A percentile compares a stretch with the other conserved stretches of the same genome.
Conservation (phyloP, 2,113 vertebrate genomes). For the Mesocricetus auratus region DNA sequence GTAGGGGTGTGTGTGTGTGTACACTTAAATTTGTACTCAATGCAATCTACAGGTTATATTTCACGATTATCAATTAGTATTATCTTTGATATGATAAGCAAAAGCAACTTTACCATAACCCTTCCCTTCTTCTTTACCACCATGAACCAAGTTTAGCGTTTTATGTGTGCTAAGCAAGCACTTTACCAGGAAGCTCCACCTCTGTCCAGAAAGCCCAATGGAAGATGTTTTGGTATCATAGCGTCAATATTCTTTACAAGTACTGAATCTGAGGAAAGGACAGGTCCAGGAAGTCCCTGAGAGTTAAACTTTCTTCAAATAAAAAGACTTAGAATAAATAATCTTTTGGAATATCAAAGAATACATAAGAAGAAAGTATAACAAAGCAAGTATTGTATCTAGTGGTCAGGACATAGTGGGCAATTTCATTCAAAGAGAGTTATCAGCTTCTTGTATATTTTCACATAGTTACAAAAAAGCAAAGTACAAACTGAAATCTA, state of each 20-base stretch:
- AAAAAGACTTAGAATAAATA: slow-evolving; percentile 38
- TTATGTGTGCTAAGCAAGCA: background rate
- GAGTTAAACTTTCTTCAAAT: slow-evolving; percentile 50
- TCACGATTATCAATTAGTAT: slow-evolving; percentile 54
- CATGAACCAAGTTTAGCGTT: background rate
- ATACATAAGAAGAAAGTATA: background rate
- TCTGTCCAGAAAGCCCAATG: slow-evolving; percentile 1
- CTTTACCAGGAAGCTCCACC: background rate
- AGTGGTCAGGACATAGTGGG: background rate
- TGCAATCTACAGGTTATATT: slow-evolving; percentile 3
- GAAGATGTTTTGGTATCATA: background rate
- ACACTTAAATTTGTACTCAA: background rate
- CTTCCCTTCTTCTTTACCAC: background rate
- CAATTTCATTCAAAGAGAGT: slow-evolving; percentile 45
- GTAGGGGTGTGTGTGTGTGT: background rate
- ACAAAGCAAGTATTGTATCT: slow-evolving; percentile 36
- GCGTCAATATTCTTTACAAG: background rate
- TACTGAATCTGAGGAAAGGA: slow-evolving; percentile 17
- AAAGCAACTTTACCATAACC: background rate
- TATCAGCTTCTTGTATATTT: slow-evolving; percentile 23
- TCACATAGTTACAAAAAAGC: slow-evolving; percentile 48
- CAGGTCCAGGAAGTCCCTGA: background rate
- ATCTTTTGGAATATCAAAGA: background rate
- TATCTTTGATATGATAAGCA: slow-evolving; percentile 8
- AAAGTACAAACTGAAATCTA: slow-evolving; percentile 1